Conservation (phyloP, 2,888 invertebrate species). For the Gryllus longicercus region DNA sequence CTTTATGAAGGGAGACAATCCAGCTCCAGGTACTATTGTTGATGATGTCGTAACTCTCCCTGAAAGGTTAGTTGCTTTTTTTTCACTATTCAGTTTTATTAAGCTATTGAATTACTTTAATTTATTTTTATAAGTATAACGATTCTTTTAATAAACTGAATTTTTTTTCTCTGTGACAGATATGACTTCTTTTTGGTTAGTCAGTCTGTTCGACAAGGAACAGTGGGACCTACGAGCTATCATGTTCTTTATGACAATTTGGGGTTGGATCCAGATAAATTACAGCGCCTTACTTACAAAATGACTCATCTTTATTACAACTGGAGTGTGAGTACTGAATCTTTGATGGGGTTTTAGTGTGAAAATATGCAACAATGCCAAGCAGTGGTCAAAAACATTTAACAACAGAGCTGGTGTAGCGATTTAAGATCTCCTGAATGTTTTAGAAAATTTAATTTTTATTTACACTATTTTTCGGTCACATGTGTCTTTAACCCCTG, state of each 20-base stretch:
- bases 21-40: conserved; percentile 51
- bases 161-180: conserved; percentile 46
- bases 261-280: conserved; percentile 64
- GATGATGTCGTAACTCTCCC: conserved; percentile 49
- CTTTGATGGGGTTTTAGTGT: too few species aligned
- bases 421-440: too few species aligned
- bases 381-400: too few species aligned
- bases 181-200: conserved; percentile 90
- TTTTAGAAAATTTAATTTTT: too few species aligned
- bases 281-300: conserved; percentile 84
- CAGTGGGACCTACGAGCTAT: conserved; percentile 86
- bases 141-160: too few species aligned
- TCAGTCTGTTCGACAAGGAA: conserved; percentile 82
- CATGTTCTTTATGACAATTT: conserved; percentile 75
- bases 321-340: conserved; percentile 61
- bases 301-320: conserved; percentile 87
- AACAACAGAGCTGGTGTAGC: too few species aligned
- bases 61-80: conserved; percentile 37
- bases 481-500: too few species aligned
- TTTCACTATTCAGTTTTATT: too few species aligned
- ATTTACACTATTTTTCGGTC: too few species aligned
- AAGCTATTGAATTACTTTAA: too few species aligned
- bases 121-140: too few species aligned
- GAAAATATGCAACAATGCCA: too few species aligned
- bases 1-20: conserved; percentile 52